Evolutionary conservation across 1,140 invertebrate species (phyloP).

Genomic region (Drosophila equinoxialis): DNA sequence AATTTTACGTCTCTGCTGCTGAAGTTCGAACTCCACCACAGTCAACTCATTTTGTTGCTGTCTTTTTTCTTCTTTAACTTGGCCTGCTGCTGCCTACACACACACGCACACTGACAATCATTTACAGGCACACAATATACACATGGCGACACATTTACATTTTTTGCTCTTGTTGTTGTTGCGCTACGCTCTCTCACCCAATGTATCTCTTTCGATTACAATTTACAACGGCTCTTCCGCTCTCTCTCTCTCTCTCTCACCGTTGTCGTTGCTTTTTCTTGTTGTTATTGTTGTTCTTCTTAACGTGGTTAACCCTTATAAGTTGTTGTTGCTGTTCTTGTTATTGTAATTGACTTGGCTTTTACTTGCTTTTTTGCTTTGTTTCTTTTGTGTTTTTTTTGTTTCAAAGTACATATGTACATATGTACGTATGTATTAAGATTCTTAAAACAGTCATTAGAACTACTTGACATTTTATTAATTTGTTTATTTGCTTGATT

Average conservation of each 20-base stretch:
- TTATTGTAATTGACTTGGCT: slow-evolving; percentile 54
- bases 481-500: too few species aligned
- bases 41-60: slow-evolving; percentile 29
- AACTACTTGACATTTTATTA: too few species aligned
- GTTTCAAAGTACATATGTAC: too few species aligned
- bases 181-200: neutral
- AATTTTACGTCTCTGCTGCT: slow-evolving; percentile 18
- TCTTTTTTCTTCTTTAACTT: slow-evolving; percentile 68
- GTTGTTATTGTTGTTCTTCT: slow-evolving; percentile 45
- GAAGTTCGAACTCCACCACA: slow-evolving; percentile 54
- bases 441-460: neutral
- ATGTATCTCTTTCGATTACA: slow-evolving; percentile 53
- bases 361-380: slow-evolving; percentile 27
- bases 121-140: slow-evolving; percentile 57
- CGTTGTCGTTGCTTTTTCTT: slow-evolving; percentile 22
- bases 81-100: slow-evolving; percentile 68
- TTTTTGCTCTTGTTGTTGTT: slow-evolving; percentile 20
- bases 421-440: neutral
- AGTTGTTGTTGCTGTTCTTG: slow-evolving; percentile 48
- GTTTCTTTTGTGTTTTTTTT: too few species aligned
- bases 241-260: slow-evolving; percentile 15
- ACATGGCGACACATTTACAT: slow-evolving; percentile 67
- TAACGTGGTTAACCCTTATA: slow-evolving; percentile 66
- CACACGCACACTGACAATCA: slow-evolving; percentile 28
- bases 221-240: slow-evolving; percentile 58